Base-by-base conservation (phyloP, 2,888 invertebrate species). In the Geotrupes spiniger region DNA sequence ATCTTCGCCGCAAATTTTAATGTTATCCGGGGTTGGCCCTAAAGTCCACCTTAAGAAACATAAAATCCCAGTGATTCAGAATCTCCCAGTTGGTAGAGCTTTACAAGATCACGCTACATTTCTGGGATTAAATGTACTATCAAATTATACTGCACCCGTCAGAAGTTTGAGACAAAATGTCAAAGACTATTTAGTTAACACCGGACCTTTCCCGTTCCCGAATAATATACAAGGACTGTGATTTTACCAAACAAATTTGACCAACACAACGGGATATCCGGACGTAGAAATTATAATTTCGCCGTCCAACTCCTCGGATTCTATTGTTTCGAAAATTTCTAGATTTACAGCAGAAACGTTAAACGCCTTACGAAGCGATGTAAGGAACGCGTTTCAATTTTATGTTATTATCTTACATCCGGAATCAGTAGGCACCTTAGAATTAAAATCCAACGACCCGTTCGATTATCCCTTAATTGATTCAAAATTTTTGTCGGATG, bases 11-110 rank as follows among this genome's bases (percentile, higher is more conserved):
- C 91, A 92, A 66, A 68, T 92, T 6, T 70, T 93, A 36, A 85
- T 91, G 87, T 69, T 92, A n/a, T 91, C 91, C 0, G 92, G 92
- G 8, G 75, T 91, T 17, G 87, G 87, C 0, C 87, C 87, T 0
- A 69, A 65, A 10, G 71, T 78, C 0, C 81, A 87, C 63, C 70
- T 88, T 2, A 56, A 66, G 1, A 71, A 79, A 28, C 61, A 81
- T 4, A 76, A 76, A 1, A 85, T 89, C 41, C 66, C 75, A 0
- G 77, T 83, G 2, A 62, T 87, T 29, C 75, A 80, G 49, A 78
- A 89, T 63, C 75, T 87, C 1, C 82, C 81, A 0, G 89, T 90
- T 0, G 90, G 90, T 3, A 78, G 80, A 59, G 89, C 89, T 69
- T 76, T 89, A 0, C 87, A 87, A 66, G 89, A 89, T 66, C 89